Evolutionary conservation across 2,888 invertebrate genomes (phyloP).

Genomic region (Oegoconia quadripuncta): DNA sequence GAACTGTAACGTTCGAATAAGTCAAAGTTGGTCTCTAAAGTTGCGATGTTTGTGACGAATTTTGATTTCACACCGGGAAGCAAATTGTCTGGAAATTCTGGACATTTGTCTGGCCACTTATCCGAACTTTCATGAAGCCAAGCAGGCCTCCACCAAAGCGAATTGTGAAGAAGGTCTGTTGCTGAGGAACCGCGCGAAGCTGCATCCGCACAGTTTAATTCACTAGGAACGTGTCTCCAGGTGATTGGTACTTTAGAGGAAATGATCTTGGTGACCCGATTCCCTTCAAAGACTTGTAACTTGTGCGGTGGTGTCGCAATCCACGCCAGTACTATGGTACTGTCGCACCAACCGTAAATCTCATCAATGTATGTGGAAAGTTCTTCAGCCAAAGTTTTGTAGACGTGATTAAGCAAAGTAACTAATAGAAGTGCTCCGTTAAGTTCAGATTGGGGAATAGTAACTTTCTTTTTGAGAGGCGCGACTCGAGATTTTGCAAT

Average conservation of each 20-base stretch:
- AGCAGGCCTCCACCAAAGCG: slow-evolving; percentile 23
- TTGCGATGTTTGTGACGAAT: slow-evolving; percentile 5
- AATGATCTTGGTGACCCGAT: slow-evolving; percentile 22
- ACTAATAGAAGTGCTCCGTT: neutral
- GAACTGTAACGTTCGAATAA: slow-evolving; percentile 11
- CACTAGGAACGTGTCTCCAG: slow-evolving; percentile 23
- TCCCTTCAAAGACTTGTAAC: slow-evolving; percentile 24
- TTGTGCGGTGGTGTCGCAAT: slow-evolving; percentile 16
- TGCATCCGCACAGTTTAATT: slow-evolving; percentile 24
- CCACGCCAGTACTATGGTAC: slow-evolving; percentile 26
- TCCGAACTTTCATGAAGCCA: neutral
- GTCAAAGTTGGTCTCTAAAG: slow-evolving; percentile 5
- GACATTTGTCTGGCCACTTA: neutral
- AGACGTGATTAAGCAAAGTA: neutral
- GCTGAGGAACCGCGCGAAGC: slow-evolving; percentile 18
- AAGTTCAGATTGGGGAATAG: slow-evolving; percentile 2
- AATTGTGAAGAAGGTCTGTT: neutral
- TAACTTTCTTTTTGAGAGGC: neutral
- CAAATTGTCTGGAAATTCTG: neutral
- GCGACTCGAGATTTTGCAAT: slow-evolving; percentile 1
- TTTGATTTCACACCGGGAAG: slow-evolving; percentile 9
- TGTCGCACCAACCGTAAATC: slow-evolving; percentile 23
- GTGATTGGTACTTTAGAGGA: slow-evolving; percentile 14
- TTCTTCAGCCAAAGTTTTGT: no score
- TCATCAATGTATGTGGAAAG: neutral